Evolutionary conservation across 2,888 invertebrate species (phyloP).

Genomic region (Eurytoma californica): DNA sequence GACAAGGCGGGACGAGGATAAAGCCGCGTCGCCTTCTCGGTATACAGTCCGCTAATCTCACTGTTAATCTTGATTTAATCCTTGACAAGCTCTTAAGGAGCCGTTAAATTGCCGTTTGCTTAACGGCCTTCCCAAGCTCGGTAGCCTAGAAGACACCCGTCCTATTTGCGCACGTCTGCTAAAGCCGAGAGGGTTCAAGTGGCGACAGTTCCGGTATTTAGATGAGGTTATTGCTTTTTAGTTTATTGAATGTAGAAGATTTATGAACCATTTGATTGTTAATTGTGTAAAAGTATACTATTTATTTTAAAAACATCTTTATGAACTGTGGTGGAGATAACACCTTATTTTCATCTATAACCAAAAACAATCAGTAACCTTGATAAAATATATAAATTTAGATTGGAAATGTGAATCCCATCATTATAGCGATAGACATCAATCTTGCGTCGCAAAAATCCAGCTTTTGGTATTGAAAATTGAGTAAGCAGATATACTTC

Average conservation of each 20-base stretch:
- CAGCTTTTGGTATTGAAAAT: no score
- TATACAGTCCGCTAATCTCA: slow-evolving; percentile 68
- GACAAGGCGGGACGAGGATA: slow-evolving; percentile 29
- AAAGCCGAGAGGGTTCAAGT: background rate
- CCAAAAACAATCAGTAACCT: no score
- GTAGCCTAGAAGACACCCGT: slow-evolving; percentile 9
- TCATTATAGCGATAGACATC: no score
- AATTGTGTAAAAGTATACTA: no score
- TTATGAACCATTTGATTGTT: no score
- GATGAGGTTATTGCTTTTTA: background rate
- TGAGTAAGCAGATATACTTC: no score
- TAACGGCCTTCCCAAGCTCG: background rate
- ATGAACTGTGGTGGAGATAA: no score
- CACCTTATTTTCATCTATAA: no score
- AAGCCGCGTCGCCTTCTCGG: slow-evolving; percentile 43
- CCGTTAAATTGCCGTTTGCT: slow-evolving; percentile 67
- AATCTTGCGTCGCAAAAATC: no score
- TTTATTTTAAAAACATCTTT: no score
- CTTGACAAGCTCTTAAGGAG: slow-evolving; percentile 74
- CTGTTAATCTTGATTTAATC: slow-evolving; percentile 75
- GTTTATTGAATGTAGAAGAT: background rate
- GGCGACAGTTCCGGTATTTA: background rate
- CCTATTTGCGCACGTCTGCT: background rate
- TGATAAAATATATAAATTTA: no score
- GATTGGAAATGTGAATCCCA: no score